Percentiles rank a stretch among this genome's conserved stretches.
These are phyloP conservation scores for Premnoplex brunnescens DNA, from an alignment of 2,797 vertebrate species.

Conservation along the genomic window DNA sequence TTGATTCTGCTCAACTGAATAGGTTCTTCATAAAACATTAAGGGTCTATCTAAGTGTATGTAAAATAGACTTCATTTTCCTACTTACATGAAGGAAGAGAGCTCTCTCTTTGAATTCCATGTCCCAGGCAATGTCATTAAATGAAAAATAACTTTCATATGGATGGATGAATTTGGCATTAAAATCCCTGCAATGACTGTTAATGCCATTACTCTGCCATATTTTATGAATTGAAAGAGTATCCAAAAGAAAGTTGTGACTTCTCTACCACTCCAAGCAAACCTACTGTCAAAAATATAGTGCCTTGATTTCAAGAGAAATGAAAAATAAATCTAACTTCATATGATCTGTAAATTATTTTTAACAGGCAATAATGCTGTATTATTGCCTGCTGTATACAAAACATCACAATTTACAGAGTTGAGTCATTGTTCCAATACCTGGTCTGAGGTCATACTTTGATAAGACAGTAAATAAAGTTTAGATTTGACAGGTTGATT, in stretches of 20 bases:
- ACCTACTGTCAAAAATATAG: not conserved
- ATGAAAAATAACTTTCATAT: not conserved
- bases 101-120: not conserved
- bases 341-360: not conserved
- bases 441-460: not conserved
- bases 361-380: not conserved
- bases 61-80: not conserved
- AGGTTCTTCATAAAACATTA: not conserved
- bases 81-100: not conserved
- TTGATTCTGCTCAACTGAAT: not conserved
- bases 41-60: not conserved
- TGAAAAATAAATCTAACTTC: not conserved
- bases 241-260: not conserved
- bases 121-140: not conserved
- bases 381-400: not conserved
- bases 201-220: not conserved
- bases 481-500: not conserved
- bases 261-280: not conserved
- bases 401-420: not conserved
- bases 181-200: not conserved
- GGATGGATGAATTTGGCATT: not conserved
- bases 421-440: not conserved
- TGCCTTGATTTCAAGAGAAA: not conserved
- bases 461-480: slow-evolving; percentile 5
- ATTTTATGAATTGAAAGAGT: not conserved